phyloP scores from a whole-genome alignment of 2,797 vertebrate genomes.

The Gallirallus australis region DNA sequence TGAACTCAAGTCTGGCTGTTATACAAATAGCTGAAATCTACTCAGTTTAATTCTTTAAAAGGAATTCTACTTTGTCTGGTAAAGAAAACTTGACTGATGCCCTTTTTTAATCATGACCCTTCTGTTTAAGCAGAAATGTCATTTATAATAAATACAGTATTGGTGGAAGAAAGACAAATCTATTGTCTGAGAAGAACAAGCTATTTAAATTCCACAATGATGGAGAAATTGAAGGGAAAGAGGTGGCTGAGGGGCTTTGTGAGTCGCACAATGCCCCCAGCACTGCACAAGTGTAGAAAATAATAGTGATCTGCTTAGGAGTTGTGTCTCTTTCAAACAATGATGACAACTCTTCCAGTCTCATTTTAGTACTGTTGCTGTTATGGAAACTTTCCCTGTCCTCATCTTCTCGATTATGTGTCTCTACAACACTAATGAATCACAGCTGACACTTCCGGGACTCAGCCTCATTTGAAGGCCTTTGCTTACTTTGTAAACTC shows the following conservation, averaged over 20 bases:
- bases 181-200: conserved; percentile 44
- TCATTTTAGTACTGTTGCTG: conserved; percentile 19
- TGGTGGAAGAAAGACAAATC: conserved; percentile 41
- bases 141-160: conserved; percentile 29
- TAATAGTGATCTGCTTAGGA: conserved; percentile 29
- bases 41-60: background rate
- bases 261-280: background rate
- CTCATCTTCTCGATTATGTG: conserved; percentile 1
- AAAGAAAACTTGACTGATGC: background rate
- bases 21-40: background rate
- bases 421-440: background rate
- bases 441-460: conserved; percentile 29
- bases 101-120: background rate
- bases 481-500: background rate
- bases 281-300: conserved; percentile 9
- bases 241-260: conserved; percentile 50
- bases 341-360: conserved; percentile 34
- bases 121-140: conserved; percentile 38
- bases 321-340: conserved; percentile 33
- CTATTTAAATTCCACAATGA: conserved; percentile 49
- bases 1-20: background rate
- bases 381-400: conserved; percentile 55
- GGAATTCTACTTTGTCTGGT: background rate
- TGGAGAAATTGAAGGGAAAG: conserved; percentile 43
- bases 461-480: background rate